phyloP scores from a whole-genome alignment of 2,888 invertebrate genomes.

The Cotesia congregata region DNA sequence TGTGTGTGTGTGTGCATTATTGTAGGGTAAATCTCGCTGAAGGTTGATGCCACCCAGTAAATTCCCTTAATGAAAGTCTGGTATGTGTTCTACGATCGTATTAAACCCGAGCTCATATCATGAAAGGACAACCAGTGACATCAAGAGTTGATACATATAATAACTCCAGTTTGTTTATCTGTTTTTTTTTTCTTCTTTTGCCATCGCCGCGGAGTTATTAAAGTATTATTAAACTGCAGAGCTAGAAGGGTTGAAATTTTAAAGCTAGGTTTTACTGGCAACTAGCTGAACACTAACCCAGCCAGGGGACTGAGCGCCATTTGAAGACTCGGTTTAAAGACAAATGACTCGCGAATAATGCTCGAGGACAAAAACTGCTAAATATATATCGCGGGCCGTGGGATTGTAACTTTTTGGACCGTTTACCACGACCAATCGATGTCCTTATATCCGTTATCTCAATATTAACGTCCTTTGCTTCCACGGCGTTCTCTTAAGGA shows the following conservation, averaged over 20 bases:
- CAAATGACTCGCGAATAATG: not conserved
- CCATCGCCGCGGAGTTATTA: not conserved
- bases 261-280: too few species aligned
- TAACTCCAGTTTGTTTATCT: not conserved
- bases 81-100: constrained; percentile 64
- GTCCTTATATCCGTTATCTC: constrained; percentile 5
- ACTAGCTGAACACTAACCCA: too few species aligned
- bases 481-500: not conserved
- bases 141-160: constrained; percentile 14
- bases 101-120: constrained; percentile 63
- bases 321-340: not conserved
- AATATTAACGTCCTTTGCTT: not conserved
- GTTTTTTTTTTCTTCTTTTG: constrained; percentile 1
- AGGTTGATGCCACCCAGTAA: constrained; percentile 60
- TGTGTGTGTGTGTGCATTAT: not conserved
- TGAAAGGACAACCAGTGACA: constrained; percentile 50
- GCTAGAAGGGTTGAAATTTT: too few species aligned
- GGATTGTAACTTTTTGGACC: constrained; percentile 4
- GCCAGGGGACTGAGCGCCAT: too few species aligned
- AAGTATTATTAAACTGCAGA: not conserved
- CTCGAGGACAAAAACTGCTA: not conserved
- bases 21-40: constrained; percentile 51
- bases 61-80: constrained; percentile 68
- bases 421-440: constrained; percentile 26
- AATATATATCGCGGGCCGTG: not conserved